Percentiles rank a stretch among this genome's conserved stretches.
Evolutionary conservation across 35 echinoderm and acorn worm species (phyloP).

Genomic region (Lytechinus pictus): DNA sequence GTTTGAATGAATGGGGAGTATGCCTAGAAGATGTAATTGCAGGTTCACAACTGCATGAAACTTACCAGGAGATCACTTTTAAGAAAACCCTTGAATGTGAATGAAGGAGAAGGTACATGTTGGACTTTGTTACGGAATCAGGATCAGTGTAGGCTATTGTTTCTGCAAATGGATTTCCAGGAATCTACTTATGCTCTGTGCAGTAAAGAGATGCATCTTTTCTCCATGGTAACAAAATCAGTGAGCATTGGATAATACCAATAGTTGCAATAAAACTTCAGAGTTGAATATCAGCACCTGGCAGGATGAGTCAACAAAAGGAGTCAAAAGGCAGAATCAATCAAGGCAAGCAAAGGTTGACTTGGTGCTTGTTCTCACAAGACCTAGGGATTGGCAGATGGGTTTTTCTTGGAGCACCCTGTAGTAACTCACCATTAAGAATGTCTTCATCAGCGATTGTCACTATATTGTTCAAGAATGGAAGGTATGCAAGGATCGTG

Average conservation of each 20-base stretch:
- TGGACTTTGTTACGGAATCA: background rate
- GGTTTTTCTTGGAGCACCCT: background rate
- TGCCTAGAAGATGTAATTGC: background rate
- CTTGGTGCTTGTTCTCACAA: too few relatives aligned
- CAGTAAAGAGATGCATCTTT: background rate
- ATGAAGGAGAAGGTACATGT: background rate
- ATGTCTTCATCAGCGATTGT: too few relatives aligned
- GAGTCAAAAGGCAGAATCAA: background rate
- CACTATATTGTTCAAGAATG: too few relatives aligned
- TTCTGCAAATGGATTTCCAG: background rate
- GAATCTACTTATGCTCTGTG: background rate
- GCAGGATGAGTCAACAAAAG: background rate
- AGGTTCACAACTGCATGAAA: background rate
- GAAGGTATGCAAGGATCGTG: too few relatives aligned
- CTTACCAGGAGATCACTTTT: background rate
- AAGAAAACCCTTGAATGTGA: background rate
- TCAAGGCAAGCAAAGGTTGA: background rate
- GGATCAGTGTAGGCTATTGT: background rate
- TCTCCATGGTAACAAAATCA: background rate
- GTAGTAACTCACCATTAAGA: background rate
- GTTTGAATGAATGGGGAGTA: too few relatives aligned
- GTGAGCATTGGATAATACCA: background rate
- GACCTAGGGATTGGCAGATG: background rate
- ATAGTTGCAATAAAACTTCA: background rate
- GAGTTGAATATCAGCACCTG: background rate